Conservation (phyloP, 2,888 invertebrate species). For the Drosophila helvetica region DNA sequence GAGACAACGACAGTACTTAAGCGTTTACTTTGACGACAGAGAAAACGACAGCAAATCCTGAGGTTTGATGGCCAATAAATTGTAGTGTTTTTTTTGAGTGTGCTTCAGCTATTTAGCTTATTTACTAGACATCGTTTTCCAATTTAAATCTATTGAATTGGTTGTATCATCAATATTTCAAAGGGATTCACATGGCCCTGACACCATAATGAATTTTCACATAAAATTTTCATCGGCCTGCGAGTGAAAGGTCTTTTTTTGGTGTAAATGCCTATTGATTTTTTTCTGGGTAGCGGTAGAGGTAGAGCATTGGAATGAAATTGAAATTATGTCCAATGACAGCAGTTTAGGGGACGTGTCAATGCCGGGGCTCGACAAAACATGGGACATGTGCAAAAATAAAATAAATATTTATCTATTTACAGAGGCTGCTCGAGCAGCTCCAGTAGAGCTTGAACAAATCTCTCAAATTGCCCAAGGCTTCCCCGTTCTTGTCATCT, state of each 20-base stretch:
- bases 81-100: neutral
- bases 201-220: conserved; percentile 32
- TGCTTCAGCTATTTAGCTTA: conserved; percentile 5
- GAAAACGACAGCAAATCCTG: conserved; percentile 5
- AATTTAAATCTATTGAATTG: neutral
- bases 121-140: neutral
- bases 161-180: conserved; percentile 36
- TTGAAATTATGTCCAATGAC: conserved; percentile 72
- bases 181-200: conserved; percentile 18
- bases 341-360: conserved; percentile 47
- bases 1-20: conserved; percentile 14
- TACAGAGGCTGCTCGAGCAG: conserved; percentile 21
- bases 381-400: conserved; percentile 43
- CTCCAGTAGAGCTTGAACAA: conserved; percentile 32
- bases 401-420: conserved; percentile 63
- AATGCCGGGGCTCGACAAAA: conserved; percentile 2
- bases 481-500: conserved; percentile 30
- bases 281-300: neutral
- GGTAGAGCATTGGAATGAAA: conserved; percentile 45
- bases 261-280: conserved; percentile 53
- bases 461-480: conserved; percentile 45
- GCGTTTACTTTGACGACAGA: conserved; percentile 14
- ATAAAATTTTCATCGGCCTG: conserved; percentile 37
- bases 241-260: conserved; percentile 41
- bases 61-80: neutral